A percentile compares a stretch with the other conserved stretches of the same genome.
phyloP scores from a whole-genome alignment of 2,888 invertebrate genomes.

The Eristalinus aeneus region DNA sequence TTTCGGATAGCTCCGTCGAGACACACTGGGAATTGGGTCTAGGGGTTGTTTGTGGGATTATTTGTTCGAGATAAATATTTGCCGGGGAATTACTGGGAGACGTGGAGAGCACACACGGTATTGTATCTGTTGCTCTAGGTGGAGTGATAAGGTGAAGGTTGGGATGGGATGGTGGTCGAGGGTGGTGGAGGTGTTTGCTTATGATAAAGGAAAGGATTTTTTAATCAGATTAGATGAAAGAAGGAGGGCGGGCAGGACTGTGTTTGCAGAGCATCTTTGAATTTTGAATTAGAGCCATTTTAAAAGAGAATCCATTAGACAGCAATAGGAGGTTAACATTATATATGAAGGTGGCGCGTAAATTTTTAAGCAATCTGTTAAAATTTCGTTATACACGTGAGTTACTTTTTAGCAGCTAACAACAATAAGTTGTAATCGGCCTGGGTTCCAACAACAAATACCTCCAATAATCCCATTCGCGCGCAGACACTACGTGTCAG shows the following conservation, averaged over 20 bases:
- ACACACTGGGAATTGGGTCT: constrained; percentile 8
- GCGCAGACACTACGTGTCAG: no score
- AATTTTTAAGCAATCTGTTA: no score
- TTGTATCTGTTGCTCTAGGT: neutral
- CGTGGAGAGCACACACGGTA: neutral
- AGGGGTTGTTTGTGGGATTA: constrained; percentile 15
- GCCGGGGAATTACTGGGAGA: constrained; percentile 11
- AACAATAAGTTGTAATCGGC: no score
- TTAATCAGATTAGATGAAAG: neutral
- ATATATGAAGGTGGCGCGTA: no score
- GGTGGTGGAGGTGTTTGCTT: neutral
- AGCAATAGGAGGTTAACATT: no score
- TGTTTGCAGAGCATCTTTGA: no score
- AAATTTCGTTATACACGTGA: no score
- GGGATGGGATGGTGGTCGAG: neutral
- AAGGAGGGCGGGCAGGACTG: neutral
- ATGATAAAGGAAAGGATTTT: neutral
- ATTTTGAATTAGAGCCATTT: no score
- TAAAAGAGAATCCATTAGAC: no score
- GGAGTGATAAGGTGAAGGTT: neutral
- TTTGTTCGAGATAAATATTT: constrained; percentile 38
- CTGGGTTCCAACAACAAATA: no score
- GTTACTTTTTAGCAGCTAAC: no score
- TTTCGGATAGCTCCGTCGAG: constrained; percentile 12
- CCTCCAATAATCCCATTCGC: no score